phyloP scores from a whole-genome alignment of 1,140 invertebrate species.

The Lutraria rhynchaena region DNA sequence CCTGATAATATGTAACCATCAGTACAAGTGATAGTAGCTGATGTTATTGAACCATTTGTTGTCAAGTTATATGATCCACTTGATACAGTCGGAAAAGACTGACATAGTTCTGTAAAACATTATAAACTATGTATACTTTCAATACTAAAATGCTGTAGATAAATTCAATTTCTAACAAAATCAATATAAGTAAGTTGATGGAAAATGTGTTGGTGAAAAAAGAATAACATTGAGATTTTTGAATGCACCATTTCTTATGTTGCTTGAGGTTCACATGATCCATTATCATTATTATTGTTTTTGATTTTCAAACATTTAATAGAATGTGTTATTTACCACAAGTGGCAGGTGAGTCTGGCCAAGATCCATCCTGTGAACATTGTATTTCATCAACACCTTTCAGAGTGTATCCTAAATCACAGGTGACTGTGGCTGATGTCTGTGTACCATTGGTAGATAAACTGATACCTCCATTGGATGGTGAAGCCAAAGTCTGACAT shows the following conservation, averaged over 20 bases:
- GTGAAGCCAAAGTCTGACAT: neutral
- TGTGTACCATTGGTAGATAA: neutral
- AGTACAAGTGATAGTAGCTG: neutral
- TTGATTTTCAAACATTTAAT: too few species aligned
- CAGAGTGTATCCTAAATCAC: constrained; percentile 32
- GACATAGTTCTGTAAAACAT: constrained; percentile 40
- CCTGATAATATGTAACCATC: neutral
- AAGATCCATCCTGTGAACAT: constrained; percentile 6
- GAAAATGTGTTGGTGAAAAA: too few species aligned
- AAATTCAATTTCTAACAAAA: too few species aligned
- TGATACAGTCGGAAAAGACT: neutral
- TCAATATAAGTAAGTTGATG: too few species aligned
- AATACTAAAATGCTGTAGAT: too few species aligned
- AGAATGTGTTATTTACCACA: too few species aligned
- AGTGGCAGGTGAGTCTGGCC: neutral
- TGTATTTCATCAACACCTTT: neutral
- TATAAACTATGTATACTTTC: neutral
- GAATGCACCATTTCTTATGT: too few species aligned
- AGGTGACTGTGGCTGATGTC: constrained; percentile 29
- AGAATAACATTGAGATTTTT: too few species aligned
- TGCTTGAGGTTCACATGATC: too few species aligned
- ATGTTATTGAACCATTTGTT: constrained; percentile 20
- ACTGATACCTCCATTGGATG: neutral
- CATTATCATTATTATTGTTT: too few species aligned
- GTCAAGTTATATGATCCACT: neutral